Evolutionary conservation across 2,113 vertebrate species (phyloP).

Genomic region (Hyaena hyaena): DNA sequence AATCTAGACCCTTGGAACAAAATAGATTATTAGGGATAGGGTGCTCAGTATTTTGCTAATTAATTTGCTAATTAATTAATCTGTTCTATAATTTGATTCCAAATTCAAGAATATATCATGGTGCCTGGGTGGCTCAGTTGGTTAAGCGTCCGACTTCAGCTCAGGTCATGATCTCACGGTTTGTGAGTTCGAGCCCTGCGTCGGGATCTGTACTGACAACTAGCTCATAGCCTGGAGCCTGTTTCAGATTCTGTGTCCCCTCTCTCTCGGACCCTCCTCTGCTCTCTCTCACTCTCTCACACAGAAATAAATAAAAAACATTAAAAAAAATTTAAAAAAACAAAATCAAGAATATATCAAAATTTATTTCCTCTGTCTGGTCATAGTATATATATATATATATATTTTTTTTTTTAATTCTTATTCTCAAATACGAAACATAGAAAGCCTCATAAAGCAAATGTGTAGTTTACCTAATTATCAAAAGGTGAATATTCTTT

Average conservation of each 20-base stretch:
- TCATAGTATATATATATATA: neutral
- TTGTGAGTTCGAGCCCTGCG: no score
- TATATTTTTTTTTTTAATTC: neutral
- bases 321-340: no score
- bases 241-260: no score
- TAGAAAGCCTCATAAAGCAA: constrained; percentile 3
- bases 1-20: neutral
- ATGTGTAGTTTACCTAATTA: neutral
- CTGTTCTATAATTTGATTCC: neutral
- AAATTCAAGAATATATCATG: neutral
- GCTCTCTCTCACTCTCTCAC: no score
- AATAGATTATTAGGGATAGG: neutral
- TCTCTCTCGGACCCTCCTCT: no score
- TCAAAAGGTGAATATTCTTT: neutral
- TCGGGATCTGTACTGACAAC: no score
- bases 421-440: constrained; percentile 1
- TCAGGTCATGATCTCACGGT: no score
- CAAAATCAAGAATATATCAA: neutral
- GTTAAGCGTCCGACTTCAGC: no score
- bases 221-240: no score
- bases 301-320: no score
- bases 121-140: no score
- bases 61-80: constrained; percentile 16
- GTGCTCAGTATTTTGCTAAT: neutral
- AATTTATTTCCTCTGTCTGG: neutral